phyloP scores from a whole-genome alignment of 2,888 invertebrate species.

The Vanessa cardui region DNA sequence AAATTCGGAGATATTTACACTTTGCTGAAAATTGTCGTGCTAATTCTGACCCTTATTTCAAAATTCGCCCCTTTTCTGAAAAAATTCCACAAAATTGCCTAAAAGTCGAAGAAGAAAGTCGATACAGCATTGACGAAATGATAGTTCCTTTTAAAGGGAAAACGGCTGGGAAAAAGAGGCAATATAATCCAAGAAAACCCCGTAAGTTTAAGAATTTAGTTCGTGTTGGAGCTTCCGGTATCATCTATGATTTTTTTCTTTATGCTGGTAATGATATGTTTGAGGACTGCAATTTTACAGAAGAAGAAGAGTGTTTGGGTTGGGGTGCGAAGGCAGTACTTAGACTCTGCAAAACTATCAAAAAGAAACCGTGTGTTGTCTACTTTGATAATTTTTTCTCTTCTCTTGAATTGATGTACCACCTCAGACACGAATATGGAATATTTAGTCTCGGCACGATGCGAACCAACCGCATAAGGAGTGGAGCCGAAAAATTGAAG shows the following conservation, averaged over 20 bases:
- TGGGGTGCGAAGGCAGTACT: background rate
- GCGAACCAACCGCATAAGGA: background rate
- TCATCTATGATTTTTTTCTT: background rate
- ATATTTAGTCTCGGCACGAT: background rate
- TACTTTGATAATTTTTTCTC: background rate
- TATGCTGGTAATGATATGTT: too few relatives aligned
- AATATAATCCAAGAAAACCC: background rate
- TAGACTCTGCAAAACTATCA: background rate
- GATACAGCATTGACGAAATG: too few relatives aligned
- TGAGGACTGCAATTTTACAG: too few relatives aligned
- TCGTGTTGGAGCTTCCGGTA: background rate
- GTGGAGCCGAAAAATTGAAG: background rate
- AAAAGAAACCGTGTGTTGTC: background rate
- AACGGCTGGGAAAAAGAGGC: too few relatives aligned
- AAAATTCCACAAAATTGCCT: too few relatives aligned
- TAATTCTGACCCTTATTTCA: too few relatives aligned
- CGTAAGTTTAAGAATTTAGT: background rate
- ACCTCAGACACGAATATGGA: background rate
- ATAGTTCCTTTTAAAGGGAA: too few relatives aligned
- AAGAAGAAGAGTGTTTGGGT: background rate
- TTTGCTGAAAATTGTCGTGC: too few relatives aligned
- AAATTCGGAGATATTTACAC: too few relatives aligned
- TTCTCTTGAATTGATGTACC: background rate
- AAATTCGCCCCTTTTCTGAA: too few relatives aligned
- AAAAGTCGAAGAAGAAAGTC: too few relatives aligned